Evolutionary conservation across 1,140 invertebrate genomes (phyloP).

Genomic region (Latrodectus geometricus): DNA sequence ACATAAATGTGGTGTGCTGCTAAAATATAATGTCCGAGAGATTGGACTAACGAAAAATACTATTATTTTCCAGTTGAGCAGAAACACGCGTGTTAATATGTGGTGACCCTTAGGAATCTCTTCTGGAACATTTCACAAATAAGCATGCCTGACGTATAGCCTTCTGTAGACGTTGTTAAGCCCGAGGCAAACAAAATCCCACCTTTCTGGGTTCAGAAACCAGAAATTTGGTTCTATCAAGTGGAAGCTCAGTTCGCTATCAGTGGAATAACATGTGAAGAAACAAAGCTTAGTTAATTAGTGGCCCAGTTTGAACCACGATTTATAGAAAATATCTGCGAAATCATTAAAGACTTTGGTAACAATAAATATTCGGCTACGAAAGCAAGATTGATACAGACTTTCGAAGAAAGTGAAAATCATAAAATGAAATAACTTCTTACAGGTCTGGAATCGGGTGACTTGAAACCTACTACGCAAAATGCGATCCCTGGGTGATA

Average conservation of each 20-base stretch:
- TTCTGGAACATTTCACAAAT: too few relatives aligned
- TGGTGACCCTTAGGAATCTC: too few relatives aligned
- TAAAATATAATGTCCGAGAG: too few relatives aligned
- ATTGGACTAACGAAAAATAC: too few relatives aligned
- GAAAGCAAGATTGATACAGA: background rate
- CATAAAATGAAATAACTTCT: background rate
- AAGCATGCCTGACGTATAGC: too few relatives aligned
- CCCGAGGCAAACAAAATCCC: conserved; percentile 15
- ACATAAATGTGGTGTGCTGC: too few relatives aligned
- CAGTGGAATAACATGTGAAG: conserved; percentile 4
- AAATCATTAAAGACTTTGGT: conserved; percentile 3
- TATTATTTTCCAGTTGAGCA: too few relatives aligned
- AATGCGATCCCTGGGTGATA: background rate
- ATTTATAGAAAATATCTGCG: conserved; percentile 16
- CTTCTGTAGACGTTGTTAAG: too few relatives aligned
- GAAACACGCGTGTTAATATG: too few relatives aligned
- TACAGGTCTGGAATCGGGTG: conserved; percentile 1
- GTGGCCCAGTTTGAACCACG: conserved; percentile 22
- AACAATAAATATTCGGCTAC: background rate
- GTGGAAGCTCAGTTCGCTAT: conserved; percentile 37
- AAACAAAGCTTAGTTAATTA: conserved; percentile 38
- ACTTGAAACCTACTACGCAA: conserved; percentile 20
- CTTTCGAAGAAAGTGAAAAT: conserved; percentile 4
- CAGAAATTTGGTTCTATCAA: conserved; percentile 43
- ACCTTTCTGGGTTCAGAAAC: conserved; percentile 23